These are phyloP conservation scores for Podabrus alpinus DNA, from an alignment of 2,888 invertebrate genomes.

Conservation along the genomic window DNA sequence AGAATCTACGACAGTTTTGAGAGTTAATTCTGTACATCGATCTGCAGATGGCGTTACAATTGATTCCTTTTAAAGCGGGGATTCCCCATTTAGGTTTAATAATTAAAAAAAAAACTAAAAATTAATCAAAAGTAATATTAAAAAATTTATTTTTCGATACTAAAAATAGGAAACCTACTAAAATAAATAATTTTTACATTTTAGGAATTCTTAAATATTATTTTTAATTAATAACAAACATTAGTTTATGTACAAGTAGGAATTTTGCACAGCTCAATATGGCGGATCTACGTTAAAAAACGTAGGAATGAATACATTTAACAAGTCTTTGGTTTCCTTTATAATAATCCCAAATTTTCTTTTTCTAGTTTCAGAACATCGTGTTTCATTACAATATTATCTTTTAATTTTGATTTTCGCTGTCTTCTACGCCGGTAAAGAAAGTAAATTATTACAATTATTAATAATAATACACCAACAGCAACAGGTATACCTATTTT, in stretches of 20 bases:
- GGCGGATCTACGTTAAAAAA: not conserved
- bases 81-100: too few species aligned
- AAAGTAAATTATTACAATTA: slow-evolving; percentile 7
- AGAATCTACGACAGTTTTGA: too few species aligned
- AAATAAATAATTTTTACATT: not conserved
- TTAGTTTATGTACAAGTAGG: not conserved
- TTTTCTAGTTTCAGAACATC: slow-evolving; percentile 3
- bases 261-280: not conserved
- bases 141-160: not conserved
- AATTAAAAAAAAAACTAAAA: not conserved
- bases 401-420: slow-evolving; percentile 6
- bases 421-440: slow-evolving; percentile 20
- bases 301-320: not conserved
- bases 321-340: not conserved
- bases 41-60: too few species aligned
- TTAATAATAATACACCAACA: not conserved
- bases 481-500: slow-evolving; percentile 11
- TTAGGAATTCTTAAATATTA: not conserved
- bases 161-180: not conserved
- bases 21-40: too few species aligned
- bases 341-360: slow-evolving; percentile 18
- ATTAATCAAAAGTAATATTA: not conserved
- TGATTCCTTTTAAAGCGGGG: too few species aligned
- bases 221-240: not conserved
- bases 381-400: not conserved